Percentiles rank a stretch among this genome's conserved stretches.
Evolutionary conservation across 2,797 vertebrate genomes (phyloP).

Genomic region (Apodemus agrarius): DNA sequence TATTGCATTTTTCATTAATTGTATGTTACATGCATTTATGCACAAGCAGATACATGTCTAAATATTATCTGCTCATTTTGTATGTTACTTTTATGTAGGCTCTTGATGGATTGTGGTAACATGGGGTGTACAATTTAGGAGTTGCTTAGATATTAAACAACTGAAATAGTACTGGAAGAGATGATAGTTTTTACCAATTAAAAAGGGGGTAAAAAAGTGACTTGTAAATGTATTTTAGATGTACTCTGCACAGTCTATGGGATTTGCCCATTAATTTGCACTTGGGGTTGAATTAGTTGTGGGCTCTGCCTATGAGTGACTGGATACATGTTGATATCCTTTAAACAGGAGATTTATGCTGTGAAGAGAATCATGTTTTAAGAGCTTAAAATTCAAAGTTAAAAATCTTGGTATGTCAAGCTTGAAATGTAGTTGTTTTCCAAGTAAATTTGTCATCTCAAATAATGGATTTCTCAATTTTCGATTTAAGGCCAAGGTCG

Average conservation of each 20-base stretch:
- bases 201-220: neutral
- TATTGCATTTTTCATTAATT: neutral
- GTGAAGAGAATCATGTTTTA: neutral
- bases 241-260: neutral
- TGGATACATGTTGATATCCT: neutral
- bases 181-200: neutral
- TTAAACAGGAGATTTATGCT: neutral
- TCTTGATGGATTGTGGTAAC: neutral
- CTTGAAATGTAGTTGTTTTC: neutral
- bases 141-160: neutral
- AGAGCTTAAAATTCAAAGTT: neutral
- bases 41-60: too few relatives aligned
- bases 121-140: neutral
- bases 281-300: neutral
- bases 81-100: neutral
- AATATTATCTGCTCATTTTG: neutral
- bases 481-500: neutral
- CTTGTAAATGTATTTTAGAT: neutral
- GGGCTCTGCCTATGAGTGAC: neutral
- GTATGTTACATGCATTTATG: neutral
- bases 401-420: neutral
- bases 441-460: neutral
- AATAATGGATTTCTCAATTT: neutral
- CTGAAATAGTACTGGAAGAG: neutral
- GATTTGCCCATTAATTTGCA: neutral